Conservation (phyloP, 2,888 invertebrate genomes). For the Orchesella flavescens region DNA sequence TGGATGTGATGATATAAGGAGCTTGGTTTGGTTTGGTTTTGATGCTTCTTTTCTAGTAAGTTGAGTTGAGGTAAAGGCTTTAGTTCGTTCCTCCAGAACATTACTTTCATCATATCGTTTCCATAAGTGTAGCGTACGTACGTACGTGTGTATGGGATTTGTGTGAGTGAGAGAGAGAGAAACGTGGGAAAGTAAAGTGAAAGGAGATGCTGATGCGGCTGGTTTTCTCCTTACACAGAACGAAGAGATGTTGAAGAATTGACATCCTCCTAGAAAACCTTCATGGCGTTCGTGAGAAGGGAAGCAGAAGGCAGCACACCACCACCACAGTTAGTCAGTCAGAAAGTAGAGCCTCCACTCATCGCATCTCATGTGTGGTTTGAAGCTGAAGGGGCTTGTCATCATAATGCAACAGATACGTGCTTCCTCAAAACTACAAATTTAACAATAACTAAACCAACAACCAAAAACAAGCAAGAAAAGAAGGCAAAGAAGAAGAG, state of each 20-base stretch:
- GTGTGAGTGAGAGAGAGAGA: background rate
- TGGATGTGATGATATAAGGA: too few relatives aligned
- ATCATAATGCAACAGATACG: slow-evolving; percentile 64
- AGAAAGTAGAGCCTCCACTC: slow-evolving; percentile 40
- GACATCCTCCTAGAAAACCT: slow-evolving; percentile 54
- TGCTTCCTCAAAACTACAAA: slow-evolving; percentile 51
- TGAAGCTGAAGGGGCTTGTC: slow-evolving; percentile 60
- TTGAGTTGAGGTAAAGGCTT: too few relatives aligned
- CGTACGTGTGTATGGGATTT: background rate
- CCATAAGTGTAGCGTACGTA: too few relatives aligned
- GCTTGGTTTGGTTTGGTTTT: too few relatives aligned
- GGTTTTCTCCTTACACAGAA: slow-evolving; percentile 37
- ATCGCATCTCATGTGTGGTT: slow-evolving; percentile 46
- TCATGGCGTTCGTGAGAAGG: slow-evolving; percentile 49
- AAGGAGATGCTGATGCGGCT: slow-evolving; percentile 50
- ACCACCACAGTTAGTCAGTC: slow-evolving; percentile 50
- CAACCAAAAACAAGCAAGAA: too few relatives aligned
- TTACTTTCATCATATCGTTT: too few relatives aligned
- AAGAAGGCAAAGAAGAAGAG: background rate
- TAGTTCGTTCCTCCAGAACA: too few relatives aligned
- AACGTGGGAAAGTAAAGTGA: slow-evolving; percentile 54
- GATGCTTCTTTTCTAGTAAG: too few relatives aligned
- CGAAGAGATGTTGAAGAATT: slow-evolving; percentile 35
- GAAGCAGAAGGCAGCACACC: slow-evolving; percentile 57
- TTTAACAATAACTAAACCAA: slow-evolving; percentile 57